Percentiles rank a stretch among this genome's conserved stretches.
Evolutionary conservation across 2,113 vertebrate species (phyloP).

Genomic region (Phylloscopus trochiloides): DNA sequence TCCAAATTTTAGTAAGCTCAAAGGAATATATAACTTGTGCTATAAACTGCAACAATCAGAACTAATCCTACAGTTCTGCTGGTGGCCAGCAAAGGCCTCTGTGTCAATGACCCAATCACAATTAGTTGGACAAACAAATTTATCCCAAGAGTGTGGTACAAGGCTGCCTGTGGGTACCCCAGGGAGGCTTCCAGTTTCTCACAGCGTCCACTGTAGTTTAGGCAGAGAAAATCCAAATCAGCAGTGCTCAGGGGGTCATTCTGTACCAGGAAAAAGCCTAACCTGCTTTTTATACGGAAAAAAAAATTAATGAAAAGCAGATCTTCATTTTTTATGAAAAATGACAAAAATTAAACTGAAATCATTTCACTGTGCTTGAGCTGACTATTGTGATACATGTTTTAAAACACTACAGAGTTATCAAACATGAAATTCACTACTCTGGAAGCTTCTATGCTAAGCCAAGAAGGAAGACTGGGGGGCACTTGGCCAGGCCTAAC

Average conservation of each 20-base stretch:
- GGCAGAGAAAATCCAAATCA: neutral
- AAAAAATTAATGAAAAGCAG: constrained; percentile 18
- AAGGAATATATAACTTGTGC: neutral
- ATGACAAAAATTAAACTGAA: neutral
- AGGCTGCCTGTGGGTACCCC: neutral
- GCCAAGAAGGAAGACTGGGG: neutral
- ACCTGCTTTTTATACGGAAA: neutral
- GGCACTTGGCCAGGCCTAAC: neutral
- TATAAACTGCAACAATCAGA: neutral
- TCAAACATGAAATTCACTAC: neutral
- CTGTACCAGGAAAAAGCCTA: neutral
- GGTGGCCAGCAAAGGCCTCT: neutral
- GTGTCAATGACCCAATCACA: neutral
- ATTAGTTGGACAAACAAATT: neutral
- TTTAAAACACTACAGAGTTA: constrained; percentile 1
- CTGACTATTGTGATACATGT: neutral
- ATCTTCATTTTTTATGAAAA: neutral
- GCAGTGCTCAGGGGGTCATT: neutral
- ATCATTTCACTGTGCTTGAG: constrained; percentile 37
- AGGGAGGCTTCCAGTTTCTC: neutral
- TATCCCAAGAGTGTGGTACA: neutral
- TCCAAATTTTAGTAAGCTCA: neutral
- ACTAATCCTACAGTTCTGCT: neutral
- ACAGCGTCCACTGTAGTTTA: neutral
- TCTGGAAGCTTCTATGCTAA: neutral